Evolutionary conservation across 2,888 invertebrate genomes (phyloP), one percentile per base, ranked within the genome.

Genomic region (Stenurella melanura): DNA sequence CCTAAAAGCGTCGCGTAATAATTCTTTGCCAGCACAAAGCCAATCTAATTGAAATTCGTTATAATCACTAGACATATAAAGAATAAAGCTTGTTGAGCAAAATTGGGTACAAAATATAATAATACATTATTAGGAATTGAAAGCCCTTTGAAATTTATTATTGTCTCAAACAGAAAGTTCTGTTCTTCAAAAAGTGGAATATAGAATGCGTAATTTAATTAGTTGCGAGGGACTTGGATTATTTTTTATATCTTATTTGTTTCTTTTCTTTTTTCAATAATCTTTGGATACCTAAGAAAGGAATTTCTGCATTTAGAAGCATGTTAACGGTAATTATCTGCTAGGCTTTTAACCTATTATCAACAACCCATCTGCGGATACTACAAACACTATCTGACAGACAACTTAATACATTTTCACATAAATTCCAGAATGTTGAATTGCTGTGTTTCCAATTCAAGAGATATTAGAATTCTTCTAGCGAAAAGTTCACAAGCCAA

Each of bases 51-150:
- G 74, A 67, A 69, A 68, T 74, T 68, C 68, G 26, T 74, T 68
- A 80, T 72, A 63, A 34, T 42, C 72, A 61, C 63, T 34, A 72
- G 58, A 72, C 50, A 72, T 61, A 72, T 72, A 72, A 72, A 72
- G 72, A 72, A 72, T 72, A 72, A 61, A 72, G 72, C 50, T 63
- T 63, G 63, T 54, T 63, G 72, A 63, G 50, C 30, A 63, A 56
- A 72, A 63, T 72, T 63, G 63, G 72, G 19, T 72, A 54, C 63
- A 63, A 58, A 72, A 72, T 68, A 70, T 72, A 72, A 71, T 71
- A 71, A 72, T 72, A 54, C 21, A 72, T 72, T 61, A 72, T 61
- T 63, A 63, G 50, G 26, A 50, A 63, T 61, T 72, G 72, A 63
- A 72, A 72, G 72, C 63, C 63, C 72, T 72, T 61, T 63, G 50